These are phyloP conservation scores for Chaetorhynchus papuensis DNA, from an alignment of 2,113 vertebrate genomes.

Conservation along the genomic window DNA sequence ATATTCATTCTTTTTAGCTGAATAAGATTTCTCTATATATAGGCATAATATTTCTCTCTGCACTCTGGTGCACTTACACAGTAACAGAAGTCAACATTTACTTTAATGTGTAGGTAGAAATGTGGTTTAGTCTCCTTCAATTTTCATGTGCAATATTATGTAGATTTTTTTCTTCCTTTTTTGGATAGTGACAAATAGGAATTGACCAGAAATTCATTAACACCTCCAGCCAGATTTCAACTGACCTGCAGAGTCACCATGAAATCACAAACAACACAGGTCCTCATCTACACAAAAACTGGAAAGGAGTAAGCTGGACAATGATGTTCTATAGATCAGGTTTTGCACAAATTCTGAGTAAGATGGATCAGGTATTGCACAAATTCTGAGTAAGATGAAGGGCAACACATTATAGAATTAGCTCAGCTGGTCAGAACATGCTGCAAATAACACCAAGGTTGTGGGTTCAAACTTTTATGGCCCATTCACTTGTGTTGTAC, in stretches of 20 bases:
- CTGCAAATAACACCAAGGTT: background rate
- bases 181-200: background rate
- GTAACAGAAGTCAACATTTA: background rate
- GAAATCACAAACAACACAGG: background rate
- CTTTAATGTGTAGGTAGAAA: background rate
- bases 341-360: background rate
- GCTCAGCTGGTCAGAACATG: background rate
- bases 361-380: background rate
- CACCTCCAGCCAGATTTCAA: background rate
- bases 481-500: background rate
- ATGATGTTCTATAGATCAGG: background rate
- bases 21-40: background rate
- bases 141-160: background rate
- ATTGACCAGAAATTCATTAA: background rate
- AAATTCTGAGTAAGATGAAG: background rate
- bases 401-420: background rate
- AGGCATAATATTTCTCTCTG: background rate
- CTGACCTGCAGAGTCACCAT: background rate
- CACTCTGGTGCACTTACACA: background rate
- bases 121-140: background rate
- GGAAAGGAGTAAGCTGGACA: background rate
- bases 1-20: background rate
- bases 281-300: background rate
- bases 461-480: background rate
- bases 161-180: background rate